Percentiles rank a stretch among this genome's conserved stretches.
Conservation (phyloP, 92 coral and sea anemone genomes). For the Epizoanthus fatuus region DNA sequence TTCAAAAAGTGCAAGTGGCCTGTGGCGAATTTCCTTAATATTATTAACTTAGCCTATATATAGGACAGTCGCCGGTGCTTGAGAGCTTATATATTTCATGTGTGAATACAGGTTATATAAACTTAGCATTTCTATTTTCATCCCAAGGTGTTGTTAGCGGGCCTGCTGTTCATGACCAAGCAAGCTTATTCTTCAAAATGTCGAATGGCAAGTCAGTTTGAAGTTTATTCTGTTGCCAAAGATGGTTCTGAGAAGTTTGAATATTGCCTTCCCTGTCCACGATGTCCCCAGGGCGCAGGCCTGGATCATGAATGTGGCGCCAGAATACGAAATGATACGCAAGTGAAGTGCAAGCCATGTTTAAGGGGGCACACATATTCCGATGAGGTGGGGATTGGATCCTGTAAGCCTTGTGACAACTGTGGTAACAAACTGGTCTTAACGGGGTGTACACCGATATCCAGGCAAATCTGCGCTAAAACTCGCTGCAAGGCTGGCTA, state of each 20-base stretch:
- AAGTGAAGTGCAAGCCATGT: conserved; percentile 1
- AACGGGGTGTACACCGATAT: not conserved
- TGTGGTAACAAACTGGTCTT: conserved; percentile 6
- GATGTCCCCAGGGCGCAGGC: conserved; percentile 9
- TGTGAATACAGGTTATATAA: no score
- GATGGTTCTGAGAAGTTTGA: not conserved
- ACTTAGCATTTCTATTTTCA: no score
- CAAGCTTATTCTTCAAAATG: no score
- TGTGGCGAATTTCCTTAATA: no score
- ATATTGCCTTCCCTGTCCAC: conserved; percentile 17
- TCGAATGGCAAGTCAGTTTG: no score
- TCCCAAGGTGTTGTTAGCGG: no score
- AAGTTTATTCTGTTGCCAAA: no score
- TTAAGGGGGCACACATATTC: not conserved
- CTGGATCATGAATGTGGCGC: conserved; percentile 3
- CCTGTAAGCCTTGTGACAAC: conserved; percentile 29
- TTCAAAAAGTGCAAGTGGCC: no score
- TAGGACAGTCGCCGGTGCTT: no score
- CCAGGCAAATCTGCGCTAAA: not conserved
- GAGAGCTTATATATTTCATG: no score
- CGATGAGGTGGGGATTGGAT: not conserved
- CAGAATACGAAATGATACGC: not conserved
- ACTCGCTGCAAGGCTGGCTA: not conserved
- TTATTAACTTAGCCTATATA: no score
- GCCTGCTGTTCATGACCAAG: no score